A percentile compares a stretch with the other conserved stretches of the same genome.
Conservation (phyloP, 2,113 vertebrate genomes). For the Rutilus rutilus region DNA sequence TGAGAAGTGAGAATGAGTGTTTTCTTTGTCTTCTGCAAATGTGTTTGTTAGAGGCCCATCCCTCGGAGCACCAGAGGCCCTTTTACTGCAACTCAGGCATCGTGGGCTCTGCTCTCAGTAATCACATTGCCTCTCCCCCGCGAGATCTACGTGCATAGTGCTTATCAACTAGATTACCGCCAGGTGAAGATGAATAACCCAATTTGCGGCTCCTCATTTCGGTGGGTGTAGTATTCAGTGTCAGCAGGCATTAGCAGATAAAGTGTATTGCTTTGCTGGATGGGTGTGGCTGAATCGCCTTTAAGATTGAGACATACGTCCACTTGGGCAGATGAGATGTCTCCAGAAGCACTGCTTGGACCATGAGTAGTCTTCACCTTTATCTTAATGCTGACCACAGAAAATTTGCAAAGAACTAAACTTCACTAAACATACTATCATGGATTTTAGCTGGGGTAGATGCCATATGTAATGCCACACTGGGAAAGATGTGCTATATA, state of each 20-base stretch:
- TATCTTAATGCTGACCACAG: not conserved
- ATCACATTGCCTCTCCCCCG: constrained; percentile 79
- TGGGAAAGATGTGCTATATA: not conserved
- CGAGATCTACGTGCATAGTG: constrained; percentile 83
- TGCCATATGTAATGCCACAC: not conserved
- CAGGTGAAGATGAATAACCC: constrained; percentile 81
- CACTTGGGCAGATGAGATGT: constrained; percentile 25
- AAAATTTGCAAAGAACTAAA: not conserved
- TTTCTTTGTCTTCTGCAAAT: constrained; percentile 43
- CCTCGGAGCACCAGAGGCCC: constrained; percentile 32
- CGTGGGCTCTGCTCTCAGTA: constrained; percentile 71
- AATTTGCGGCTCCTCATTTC: constrained; percentile 81
- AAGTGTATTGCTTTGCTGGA: constrained; percentile 67
- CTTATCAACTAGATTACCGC: constrained; percentile 83
- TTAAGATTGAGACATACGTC: constrained; percentile 23
- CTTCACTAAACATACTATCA: not conserved
- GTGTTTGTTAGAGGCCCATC: constrained; percentile 37
- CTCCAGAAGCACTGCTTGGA: not conserved
- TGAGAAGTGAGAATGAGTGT: constrained; percentile 66
- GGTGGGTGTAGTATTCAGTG: constrained; percentile 79
- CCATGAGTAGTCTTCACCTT: not conserved
- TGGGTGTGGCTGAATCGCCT: constrained; percentile 36
- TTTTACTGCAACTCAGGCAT: constrained; percentile 42
- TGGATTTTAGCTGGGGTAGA: not conserved
- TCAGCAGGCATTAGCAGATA: constrained; percentile 72